Percentiles rank a stretch among this genome's conserved stretches.
Evolutionary conservation across 2,888 invertebrate genomes (phyloP).

Genomic region (Metacarcinus magister): DNA sequence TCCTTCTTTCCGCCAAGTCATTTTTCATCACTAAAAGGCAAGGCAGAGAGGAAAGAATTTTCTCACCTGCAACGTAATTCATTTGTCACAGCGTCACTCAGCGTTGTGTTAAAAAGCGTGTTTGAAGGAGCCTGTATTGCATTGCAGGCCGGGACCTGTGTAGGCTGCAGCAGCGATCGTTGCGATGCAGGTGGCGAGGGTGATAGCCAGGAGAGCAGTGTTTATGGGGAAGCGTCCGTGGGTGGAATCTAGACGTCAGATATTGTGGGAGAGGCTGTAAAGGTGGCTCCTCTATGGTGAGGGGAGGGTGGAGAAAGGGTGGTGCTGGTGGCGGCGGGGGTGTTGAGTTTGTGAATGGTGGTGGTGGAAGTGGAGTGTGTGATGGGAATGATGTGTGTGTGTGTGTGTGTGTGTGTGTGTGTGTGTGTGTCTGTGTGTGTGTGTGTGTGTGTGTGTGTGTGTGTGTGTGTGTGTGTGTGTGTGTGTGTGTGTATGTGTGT

Average conservation of each 20-base stretch:
- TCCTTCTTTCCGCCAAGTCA: not conserved
- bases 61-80: not conserved
- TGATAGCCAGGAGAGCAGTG: not conserved
- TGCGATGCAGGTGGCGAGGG: not conserved
- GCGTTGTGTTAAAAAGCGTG: not conserved
- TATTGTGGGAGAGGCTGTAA: not conserved
- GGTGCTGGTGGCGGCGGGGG: not conserved
- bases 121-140: not conserved
- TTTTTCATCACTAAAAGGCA: not conserved
- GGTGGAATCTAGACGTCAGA: not conserved
- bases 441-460: slow-evolving; percentile 8
- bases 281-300: slow-evolving; percentile 13
- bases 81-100: not conserved
- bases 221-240: not conserved
- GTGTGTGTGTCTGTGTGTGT: too few relatives aligned
- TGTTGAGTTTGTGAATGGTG: slow-evolving; percentile 34
- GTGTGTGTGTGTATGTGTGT: slow-evolving; percentile 22
- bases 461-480: slow-evolving; percentile 27
- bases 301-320: not conserved
- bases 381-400: slow-evolving; percentile 9
- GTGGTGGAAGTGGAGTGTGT: not conserved
- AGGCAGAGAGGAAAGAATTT: not conserved
- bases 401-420: too few relatives aligned
- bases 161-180: not conserved
- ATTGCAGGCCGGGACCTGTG: not conserved